Base-by-base conservation (phyloP, 2,888 invertebrate species). In the Phortica okadai region DNA sequence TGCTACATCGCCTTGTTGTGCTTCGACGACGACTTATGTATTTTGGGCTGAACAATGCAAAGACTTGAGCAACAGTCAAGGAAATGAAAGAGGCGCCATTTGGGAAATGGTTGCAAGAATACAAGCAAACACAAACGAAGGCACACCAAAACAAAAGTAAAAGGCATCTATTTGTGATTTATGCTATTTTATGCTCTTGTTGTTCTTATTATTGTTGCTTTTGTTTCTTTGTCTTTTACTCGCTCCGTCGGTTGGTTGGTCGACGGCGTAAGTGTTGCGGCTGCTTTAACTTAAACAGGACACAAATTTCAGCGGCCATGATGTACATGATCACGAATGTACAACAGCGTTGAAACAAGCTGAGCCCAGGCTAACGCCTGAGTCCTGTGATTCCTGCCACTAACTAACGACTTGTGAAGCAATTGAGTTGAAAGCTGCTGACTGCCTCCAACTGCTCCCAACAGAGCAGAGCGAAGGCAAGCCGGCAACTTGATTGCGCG, bases 401-500 rank as follows among this genome's bases (percentile, higher is more conserved):
- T 72, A 75, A 66, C 82, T 85, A 88, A 88, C 88, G 86, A 88
- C 88, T 84, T 89, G 87, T 86, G 83, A 86, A 84, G 84, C 86
- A 89, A 88, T 89, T 87, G 84, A 85, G 87, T 88, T 86, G 82
- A 85, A 88, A 87, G 84, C 85, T 84, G 85, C 85, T 80, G 16
- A 11, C 79, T 82, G 50, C 45, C 25, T 11, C 44, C 56, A 50
- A 54, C 25, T 42, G 14, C 44, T n/a, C 14, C 62, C 42, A 56
- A 58, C 21, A 50, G 54, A 50, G 50, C 14, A 14, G 8, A 50
- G 50, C 50, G 76, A 75, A 74, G 33, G 33, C 33, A 33, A 76
- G 62, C 25, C 62, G 25, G 83, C 83, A 83, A 86, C 86, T 87
- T 90, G 89, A 90, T 89, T 90, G 87, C 86, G 85, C 86, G 89